Evolutionary conservation across 1,140 invertebrate genomes (phyloP).

Genomic region (Chymomyza costata): DNA sequence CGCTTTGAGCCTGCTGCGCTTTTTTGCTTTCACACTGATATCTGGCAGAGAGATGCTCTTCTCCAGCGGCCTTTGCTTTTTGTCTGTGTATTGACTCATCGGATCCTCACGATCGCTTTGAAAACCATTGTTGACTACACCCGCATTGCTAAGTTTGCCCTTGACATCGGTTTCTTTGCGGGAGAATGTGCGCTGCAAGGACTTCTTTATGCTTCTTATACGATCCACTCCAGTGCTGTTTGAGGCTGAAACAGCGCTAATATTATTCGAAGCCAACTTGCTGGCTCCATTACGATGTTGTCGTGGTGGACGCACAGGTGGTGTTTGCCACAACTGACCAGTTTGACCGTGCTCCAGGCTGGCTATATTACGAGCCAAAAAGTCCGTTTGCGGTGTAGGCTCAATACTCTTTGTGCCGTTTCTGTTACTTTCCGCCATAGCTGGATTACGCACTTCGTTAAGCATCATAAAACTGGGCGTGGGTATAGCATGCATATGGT

Average conservation of each 20-base stretch:
- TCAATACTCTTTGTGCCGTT: slow-evolving; percentile 11
- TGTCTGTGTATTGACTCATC: slow-evolving; percentile 8
- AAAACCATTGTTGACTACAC: slow-evolving; percentile 79
- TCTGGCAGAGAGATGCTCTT: slow-evolving; percentile 90
- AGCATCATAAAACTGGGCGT: slow-evolving; percentile 54
- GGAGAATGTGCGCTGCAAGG: slow-evolving; percentile 77
- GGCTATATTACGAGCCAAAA: slow-evolving; percentile 59
- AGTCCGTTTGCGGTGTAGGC: slow-evolving; percentile 68
- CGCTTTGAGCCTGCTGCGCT: slow-evolving; percentile 81
- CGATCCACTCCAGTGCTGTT: slow-evolving; percentile 49
- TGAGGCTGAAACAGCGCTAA: slow-evolving; percentile 3
- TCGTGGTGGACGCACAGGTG: slow-evolving; percentile 58
- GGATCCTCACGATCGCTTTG: slow-evolving; percentile 43
- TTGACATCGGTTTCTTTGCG: slow-evolving; percentile 76
- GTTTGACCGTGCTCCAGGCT: slow-evolving; percentile 24
- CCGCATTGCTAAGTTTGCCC: slow-evolving; percentile 38
- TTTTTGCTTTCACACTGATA: slow-evolving; percentile 84
- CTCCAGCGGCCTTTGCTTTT: slow-evolving; percentile 77
- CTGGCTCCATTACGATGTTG: slow-evolving; percentile 60
- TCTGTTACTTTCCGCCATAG: slow-evolving; percentile 11
- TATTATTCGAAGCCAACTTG: slow-evolving; percentile 20
- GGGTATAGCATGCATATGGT: slow-evolving; percentile 61
- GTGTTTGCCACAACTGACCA: slow-evolving; percentile 13
- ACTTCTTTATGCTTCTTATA: slow-evolving; percentile 76
- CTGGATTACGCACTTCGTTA: slow-evolving; percentile 52